A percentile compares a stretch with the other conserved stretches of the same genome.
Conservation (phyloP, 2,888 invertebrate genomes). For the Harpalus rubripes region DNA sequence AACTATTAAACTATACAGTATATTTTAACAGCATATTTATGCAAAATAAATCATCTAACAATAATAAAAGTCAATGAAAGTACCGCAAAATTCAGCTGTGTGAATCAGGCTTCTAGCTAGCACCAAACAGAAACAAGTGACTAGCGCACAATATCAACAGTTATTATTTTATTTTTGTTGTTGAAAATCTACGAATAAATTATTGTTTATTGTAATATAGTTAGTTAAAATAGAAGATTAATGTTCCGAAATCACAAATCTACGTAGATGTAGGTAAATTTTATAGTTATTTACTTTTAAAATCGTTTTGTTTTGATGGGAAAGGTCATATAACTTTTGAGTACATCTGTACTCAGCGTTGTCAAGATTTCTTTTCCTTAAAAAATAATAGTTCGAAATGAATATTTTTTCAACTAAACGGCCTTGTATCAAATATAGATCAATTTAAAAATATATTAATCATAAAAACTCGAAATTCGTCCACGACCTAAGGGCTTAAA, state of each 20-base stretch:
- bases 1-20: background rate
- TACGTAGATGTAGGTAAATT: background rate
- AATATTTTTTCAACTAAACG: background rate
- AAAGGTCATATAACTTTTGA: slow-evolving; percentile 63
- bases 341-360: slow-evolving; percentile 57
- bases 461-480: slow-evolving; percentile 1
- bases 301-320: slow-evolving; percentile 53
- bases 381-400: background rate
- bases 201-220: background rate
- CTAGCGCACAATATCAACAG: background rate
- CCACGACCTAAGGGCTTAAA: background rate
- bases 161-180: background rate
- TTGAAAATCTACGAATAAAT: background rate
- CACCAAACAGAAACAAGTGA: background rate
- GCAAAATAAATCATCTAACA: background rate
- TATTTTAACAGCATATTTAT: background rate
- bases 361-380: background rate
- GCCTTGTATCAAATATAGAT: slow-evolving; percentile 2
- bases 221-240: background rate
- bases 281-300: background rate
- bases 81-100: background rate
- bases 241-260: background rate
- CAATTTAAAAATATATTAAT: slow-evolving; percentile 5
- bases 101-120: background rate
- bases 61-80: background rate